These are phyloP conservation scores for Drosophila seguyi DNA, from an alignment of 1,140 invertebrate species.

Conservation along the genomic window DNA sequence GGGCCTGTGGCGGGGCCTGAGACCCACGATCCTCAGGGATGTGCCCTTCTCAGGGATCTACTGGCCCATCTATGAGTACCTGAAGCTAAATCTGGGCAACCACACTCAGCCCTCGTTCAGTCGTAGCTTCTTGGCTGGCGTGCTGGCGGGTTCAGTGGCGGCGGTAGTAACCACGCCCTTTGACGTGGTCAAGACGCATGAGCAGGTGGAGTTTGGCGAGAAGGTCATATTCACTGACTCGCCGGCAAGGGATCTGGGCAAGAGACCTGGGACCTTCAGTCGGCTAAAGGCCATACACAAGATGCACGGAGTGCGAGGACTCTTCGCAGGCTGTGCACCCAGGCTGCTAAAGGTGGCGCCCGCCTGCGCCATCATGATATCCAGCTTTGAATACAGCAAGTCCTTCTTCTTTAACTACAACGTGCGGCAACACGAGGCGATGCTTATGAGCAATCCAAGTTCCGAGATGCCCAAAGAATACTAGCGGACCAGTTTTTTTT, in stretches of 20 bases:
- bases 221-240: slow-evolving; percentile 91
- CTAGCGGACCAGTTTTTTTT: slow-evolving; percentile 17
- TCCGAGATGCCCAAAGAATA: slow-evolving; percentile 40
- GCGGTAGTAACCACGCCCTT: slow-evolving; percentile 97
- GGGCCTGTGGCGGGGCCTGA: slow-evolving; percentile 95
- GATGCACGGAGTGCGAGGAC: slow-evolving; percentile 89
- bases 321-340: slow-evolving; percentile 94
- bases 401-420: slow-evolving; percentile 91
- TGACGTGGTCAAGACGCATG: slow-evolving; percentile 99
- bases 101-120: slow-evolving; percentile 89
- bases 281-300: slow-evolving; percentile 88
- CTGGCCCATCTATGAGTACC: slow-evolving; percentile 96
- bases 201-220: slow-evolving; percentile 98
- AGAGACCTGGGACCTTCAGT: slow-evolving; percentile 67
- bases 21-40: slow-evolving; percentile 96
- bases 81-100: slow-evolving; percentile 88
- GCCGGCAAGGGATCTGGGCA: slow-evolving; percentile 51
- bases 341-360: slow-evolving; percentile 97
- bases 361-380: slow-evolving; percentile 99
- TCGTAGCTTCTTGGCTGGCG: slow-evolving; percentile 94
- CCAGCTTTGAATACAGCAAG: slow-evolving; percentile 97
- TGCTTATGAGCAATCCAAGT: slow-evolving; percentile 53
- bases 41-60: slow-evolving; percentile 99
- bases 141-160: slow-evolving; percentile 94
- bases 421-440: slow-evolving; percentile 83